A percentile compares a stretch with the other conserved stretches of the same genome.
phyloP scores from a whole-genome alignment of 1,140 invertebrate species.

The Hormaphis cornu region DNA sequence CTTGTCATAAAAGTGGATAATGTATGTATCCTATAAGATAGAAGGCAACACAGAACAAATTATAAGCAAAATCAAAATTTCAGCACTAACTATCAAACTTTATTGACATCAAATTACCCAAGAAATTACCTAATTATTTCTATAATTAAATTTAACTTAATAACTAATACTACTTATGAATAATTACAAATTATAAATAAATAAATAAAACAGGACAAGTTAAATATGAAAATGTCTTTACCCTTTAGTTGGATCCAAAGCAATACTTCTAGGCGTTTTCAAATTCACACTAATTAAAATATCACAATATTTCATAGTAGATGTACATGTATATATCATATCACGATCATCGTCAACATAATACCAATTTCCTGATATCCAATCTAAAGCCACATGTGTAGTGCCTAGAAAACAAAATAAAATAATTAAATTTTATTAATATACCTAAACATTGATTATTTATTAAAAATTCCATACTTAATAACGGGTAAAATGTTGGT shows the following conservation, averaged over 20 bases:
- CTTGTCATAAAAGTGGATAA: no score
- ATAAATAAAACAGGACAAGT: background rate
- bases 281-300: constrained; percentile 59
- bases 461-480: constrained; percentile 44
- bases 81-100: no score
- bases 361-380: constrained; percentile 78
- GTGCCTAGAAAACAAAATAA: constrained; percentile 47
- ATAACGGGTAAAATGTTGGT: constrained; percentile 49
- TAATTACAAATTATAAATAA: background rate
- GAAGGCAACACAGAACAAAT: no score
- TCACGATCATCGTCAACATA: constrained; percentile 65
- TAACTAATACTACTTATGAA: background rate
- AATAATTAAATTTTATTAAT: background rate
- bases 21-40: no score
- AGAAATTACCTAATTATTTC: no score
- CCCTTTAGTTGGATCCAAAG: constrained; percentile 70
- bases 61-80: no score
- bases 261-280: constrained; percentile 64
- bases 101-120: no score
- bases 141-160: no score
- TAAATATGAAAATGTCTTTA: constrained; percentile 38
- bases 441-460: constrained; percentile 6
- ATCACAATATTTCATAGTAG: constrained; percentile 53
- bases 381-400: constrained; percentile 67
- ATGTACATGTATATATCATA: constrained; percentile 61